Conservation (phyloP, 2,113 vertebrate species). For the Sapayoa aenigma region DNA sequence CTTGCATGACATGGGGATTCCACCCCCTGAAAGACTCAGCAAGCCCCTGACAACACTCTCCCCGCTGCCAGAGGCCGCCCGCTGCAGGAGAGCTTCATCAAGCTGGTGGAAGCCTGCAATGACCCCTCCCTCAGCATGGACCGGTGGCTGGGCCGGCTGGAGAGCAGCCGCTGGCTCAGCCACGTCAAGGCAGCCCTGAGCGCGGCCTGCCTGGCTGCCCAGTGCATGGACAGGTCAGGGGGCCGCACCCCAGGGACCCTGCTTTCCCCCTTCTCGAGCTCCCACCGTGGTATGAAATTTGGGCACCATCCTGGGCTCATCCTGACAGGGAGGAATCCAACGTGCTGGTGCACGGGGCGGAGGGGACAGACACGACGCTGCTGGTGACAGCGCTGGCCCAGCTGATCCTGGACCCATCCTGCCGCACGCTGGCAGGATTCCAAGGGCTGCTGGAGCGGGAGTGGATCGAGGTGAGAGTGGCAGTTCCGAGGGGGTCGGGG, state of each 20-base stretch:
- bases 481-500: accelerated
- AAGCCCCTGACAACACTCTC: accelerated
- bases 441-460: conserved; percentile 84
- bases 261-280: accelerated
- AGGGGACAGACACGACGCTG: conserved; percentile 81
- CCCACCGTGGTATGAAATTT: accelerated
- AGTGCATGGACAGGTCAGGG: conserved; percentile 84
- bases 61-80: conserved; percentile 71
- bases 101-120: conserved; percentile 79
- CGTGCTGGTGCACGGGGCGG: conserved; percentile 82
- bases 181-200: conserved; percentile 82
- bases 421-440: conserved; percentile 81
- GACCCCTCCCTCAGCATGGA: conserved; percentile 76
- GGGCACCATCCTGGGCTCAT: not conserved
- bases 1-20: not conserved
- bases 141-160: conserved; percentile 83
- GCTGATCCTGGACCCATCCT: conserved; percentile 83
- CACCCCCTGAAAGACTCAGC: accelerated
- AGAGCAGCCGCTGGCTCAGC: conserved; percentile 83
- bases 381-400: conserved; percentile 84
- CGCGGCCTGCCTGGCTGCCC: conserved; percentile 80
- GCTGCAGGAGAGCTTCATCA: conserved; percentile 82
- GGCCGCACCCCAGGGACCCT: not conserved
- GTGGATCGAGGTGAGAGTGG: conserved; percentile 80
- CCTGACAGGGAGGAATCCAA: conserved; percentile 75